phyloP scores from a whole-genome alignment of 2,888 invertebrate genomes.

The Pseudococcus longispinus region DNA sequence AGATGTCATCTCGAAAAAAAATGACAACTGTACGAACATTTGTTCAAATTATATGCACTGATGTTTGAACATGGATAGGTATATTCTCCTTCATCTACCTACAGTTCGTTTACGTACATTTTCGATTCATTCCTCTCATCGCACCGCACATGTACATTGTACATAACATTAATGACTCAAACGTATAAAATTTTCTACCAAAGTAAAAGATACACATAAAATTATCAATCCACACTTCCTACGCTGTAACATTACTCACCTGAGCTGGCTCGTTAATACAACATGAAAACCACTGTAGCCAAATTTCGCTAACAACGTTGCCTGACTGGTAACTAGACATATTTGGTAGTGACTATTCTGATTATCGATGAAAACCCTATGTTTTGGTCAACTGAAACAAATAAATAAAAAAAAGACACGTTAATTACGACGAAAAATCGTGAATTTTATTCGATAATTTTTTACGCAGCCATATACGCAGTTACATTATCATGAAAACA shows the following conservation, averaged over 20 bases:
- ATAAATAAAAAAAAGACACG: neutral
- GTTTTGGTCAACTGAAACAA: neutral
- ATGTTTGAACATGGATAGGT: too few species aligned
- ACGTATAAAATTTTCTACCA: neutral
- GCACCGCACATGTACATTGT: neutral
- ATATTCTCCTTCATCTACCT: too few species aligned
- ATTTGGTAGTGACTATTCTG: slow-evolving; percentile 18
- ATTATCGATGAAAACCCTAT: neutral
- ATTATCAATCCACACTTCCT: neutral
- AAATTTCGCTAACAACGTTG: slow-evolving; percentile 69
- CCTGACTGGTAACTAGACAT: slow-evolving; percentile 60
- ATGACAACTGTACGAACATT: too few species aligned
- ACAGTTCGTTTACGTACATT: too few species aligned
- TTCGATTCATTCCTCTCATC: too few species aligned
- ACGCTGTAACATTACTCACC: slow-evolving; percentile 57
- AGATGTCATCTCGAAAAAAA: too few species aligned
- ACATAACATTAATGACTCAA: neutral
- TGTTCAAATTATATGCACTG: too few species aligned
- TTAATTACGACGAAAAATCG: neutral
- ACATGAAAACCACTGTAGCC: slow-evolving; percentile 92
- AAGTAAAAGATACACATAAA: neutral
- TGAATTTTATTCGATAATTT: neutral
- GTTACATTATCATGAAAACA: neutral
- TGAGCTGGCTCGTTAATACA: slow-evolving; percentile 80
- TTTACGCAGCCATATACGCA: neutral